These are phyloP conservation scores for Melangyna quadrimaculata DNA, from an alignment of 2,888 invertebrate species.

Conservation along the genomic window DNA sequence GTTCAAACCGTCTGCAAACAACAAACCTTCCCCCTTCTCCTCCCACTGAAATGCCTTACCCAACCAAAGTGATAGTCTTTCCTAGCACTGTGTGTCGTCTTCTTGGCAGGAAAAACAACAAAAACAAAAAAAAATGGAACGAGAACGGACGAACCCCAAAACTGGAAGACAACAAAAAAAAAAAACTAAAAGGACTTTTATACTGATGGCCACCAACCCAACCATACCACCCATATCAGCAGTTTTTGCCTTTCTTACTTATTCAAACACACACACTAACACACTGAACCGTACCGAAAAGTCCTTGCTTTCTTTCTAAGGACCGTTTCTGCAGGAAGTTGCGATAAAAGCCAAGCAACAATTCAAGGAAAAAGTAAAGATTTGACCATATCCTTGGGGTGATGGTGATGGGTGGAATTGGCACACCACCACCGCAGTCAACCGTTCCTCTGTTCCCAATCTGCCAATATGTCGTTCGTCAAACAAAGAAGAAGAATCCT, in stretches of 20 bases:
- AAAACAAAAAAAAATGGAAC: slow-evolving; percentile 15
- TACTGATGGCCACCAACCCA: slow-evolving; percentile 13
- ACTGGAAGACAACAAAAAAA: slow-evolving; percentile 32
- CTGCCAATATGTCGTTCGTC: slow-evolving; percentile 64
- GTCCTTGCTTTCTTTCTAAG: slow-evolving; percentile 23
- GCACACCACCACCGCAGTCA: neutral
- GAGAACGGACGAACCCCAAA: slow-evolving; percentile 34
- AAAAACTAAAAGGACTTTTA: slow-evolving; percentile 55
- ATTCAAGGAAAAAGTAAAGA: slow-evolving; percentile 39
- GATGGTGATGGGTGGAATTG: slow-evolving; percentile 6
- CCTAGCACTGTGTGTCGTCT: slow-evolving; percentile 22
- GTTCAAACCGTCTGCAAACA: slow-evolving; percentile 67
- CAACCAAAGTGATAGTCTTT: slow-evolving; percentile 30
- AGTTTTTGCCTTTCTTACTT: slow-evolving; percentile 48
- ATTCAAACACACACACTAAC: slow-evolving; percentile 32
- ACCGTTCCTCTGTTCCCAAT: slow-evolving; percentile 14
- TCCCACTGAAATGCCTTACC: neutral
- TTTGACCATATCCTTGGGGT: slow-evolving; percentile 40
- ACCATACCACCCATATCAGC: neutral
- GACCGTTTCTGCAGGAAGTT: slow-evolving; percentile 20
- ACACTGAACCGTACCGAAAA: neutral
- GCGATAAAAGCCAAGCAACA: slow-evolving; percentile 35
- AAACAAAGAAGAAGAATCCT: slow-evolving; percentile 29
- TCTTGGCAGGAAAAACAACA: slow-evolving; percentile 21
- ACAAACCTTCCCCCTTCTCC: neutral